Base-by-base conservation (phyloP, 2,113 vertebrate species). In the Seriola aureovittata region DNA sequence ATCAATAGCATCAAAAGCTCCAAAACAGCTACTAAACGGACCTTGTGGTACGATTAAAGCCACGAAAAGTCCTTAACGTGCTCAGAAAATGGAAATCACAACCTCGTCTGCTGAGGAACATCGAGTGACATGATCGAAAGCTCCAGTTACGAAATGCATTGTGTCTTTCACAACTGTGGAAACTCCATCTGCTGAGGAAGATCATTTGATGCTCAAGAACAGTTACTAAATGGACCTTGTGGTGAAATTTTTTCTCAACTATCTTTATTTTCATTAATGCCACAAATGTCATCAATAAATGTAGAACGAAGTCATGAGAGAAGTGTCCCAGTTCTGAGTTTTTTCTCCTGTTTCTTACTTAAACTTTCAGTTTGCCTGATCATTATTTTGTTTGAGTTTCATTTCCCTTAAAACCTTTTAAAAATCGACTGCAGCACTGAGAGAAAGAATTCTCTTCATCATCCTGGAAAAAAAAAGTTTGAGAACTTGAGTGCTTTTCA, bases 401-500 rank as follows among this genome's bases (percentile, higher is more conserved):
- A 67, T n/a, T 19, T 54, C 23, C 23, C 4, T 62, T 55, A 7
- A 68, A 60, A 48, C 13, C 2, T n/a, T 29, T 17, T 36, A 11
- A 54, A 23, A 71, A 67, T 34, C 42, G 2, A 0, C 21, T 12
- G 66, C 34, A 63, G n/a, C 50, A 74, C 13, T 8, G 5, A 54
- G 17, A n/a, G 4, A 78, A 25, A 71, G 10, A 40, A 48, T 32
- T 13, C 7, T 65, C 17, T 48, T 34, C 52, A 52, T 52, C 50
- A 8, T 34, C n/a, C 21, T 5, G 7, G 5, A 48, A 50, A 50
- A 50, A 50, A 9, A 52, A 16, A 52, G 1, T 62, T n/a, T 29
- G 23, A 64, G 70, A 81, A 63, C 38, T 55, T 80, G 38, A 46
- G 36, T 81, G 42, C 13, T 54, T 66, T 81, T 82, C 42, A 63